Percentiles rank a stretch among this genome's conserved stretches.
Evolutionary conservation across 1,140 invertebrate genomes (phyloP).

Genomic region (Meloidogyne exigua): DNA sequence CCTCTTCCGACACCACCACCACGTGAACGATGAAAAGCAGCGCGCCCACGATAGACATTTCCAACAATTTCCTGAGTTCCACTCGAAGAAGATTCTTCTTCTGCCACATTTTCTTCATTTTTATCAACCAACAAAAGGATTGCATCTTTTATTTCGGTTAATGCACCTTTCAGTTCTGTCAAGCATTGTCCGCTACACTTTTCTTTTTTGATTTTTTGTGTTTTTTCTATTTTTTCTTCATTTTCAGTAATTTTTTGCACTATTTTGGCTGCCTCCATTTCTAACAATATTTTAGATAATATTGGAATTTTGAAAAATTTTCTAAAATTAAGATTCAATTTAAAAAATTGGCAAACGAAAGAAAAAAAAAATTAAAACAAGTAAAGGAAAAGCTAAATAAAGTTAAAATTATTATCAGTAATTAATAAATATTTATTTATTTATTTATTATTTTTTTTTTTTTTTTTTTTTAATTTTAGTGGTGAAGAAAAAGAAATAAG

Average conservation of each 20-base stretch:
- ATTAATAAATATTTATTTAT: too few relatives aligned
- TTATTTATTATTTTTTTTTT: too few relatives aligned
- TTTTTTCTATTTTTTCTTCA: neutral
- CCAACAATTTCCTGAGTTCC: neutral
- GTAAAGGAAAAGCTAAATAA: too few relatives aligned
- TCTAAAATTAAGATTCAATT: too few relatives aligned
- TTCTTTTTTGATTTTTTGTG: neutral
- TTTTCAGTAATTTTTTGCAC: neutral
- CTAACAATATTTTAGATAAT: too few relatives aligned
- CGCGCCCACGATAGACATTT: neutral
- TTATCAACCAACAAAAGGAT: neutral
- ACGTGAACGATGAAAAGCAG: too few relatives aligned
- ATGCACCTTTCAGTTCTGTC: neutral
- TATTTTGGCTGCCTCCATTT: too few relatives aligned
- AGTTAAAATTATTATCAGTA: too few relatives aligned
- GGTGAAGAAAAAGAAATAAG: too few relatives aligned
- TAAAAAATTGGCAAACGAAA: too few relatives aligned
- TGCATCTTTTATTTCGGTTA: neutral
- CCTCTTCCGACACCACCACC: neutral
- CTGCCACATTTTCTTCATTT: neutral
- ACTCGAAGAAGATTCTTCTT: neutral
- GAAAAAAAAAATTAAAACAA: neutral
- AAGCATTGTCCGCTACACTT: neutral
- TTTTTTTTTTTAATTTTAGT: too few relatives aligned
- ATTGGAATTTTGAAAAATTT: too few relatives aligned